Conservation (phyloP, 2,888 invertebrate genomes). For the Lasioglossum calceatum region DNA sequence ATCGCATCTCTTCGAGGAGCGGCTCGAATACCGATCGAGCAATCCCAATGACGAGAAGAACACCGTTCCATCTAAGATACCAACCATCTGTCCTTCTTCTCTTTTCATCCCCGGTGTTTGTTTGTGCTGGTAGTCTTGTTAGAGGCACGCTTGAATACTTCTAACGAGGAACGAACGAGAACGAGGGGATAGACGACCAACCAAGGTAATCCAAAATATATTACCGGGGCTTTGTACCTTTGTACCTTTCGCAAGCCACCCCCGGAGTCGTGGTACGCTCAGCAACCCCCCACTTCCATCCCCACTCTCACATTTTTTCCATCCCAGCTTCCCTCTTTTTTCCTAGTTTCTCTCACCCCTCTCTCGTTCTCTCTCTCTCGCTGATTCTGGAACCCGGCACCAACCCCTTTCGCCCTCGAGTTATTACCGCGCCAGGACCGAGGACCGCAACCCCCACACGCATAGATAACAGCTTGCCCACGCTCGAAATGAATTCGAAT, state of each 20-base stretch:
- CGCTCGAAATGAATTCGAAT: slow-evolving; percentile 74
- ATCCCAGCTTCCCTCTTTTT: slow-evolving; percentile 34
- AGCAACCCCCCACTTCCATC: background rate
- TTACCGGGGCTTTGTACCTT: slow-evolving; percentile 81
- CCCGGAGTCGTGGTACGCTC: slow-evolving; percentile 30
- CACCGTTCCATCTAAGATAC: slow-evolving; percentile 27
- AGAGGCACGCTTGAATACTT: slow-evolving; percentile 74
- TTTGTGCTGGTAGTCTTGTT: slow-evolving; percentile 72
- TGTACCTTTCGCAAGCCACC: slow-evolving; percentile 69
- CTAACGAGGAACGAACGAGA: slow-evolving; percentile 74
- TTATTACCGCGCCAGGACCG: slow-evolving; percentile 75
- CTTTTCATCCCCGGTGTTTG: slow-evolving; percentile 59
- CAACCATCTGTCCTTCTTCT: slow-evolving; percentile 5
- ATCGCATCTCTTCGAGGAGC: slow-evolving; percentile 48
- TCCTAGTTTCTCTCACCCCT: background rate
- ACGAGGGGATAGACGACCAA: slow-evolving; percentile 52
- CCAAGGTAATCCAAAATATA: slow-evolving; percentile 80
- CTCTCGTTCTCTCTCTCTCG: slow-evolving; percentile 37
- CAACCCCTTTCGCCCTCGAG: slow-evolving; percentile 60
- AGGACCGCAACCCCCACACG: slow-evolving; percentile 74
- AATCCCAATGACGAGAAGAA: slow-evolving; percentile 10
- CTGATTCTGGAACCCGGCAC: slow-evolving; percentile 9
- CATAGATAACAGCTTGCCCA: slow-evolving; percentile 72
- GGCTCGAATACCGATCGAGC: slow-evolving; percentile 46
- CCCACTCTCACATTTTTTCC: background rate